These are phyloP conservation scores for Orycteropus afer DNA, from an alignment of 2,113 vertebrate species.

Conservation along the genomic window DNA sequence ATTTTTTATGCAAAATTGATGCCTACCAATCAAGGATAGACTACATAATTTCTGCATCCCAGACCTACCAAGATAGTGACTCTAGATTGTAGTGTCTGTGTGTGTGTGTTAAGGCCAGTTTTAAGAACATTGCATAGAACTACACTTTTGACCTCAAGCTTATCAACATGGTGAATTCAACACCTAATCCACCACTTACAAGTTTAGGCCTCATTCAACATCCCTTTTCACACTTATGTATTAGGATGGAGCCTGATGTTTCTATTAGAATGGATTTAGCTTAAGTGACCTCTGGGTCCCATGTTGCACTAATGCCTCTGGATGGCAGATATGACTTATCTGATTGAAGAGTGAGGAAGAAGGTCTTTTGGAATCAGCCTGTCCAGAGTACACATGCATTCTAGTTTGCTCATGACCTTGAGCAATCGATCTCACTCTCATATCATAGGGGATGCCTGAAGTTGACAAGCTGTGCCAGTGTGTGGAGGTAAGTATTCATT, in stretches of 20 bases:
- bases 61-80: background rate
- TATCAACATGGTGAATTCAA: background rate
- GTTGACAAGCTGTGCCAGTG: background rate
- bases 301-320: background rate
- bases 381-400: background rate
- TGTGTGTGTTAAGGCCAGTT: background rate
- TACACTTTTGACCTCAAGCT: background rate
- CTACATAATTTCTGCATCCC: background rate
- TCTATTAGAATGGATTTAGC: background rate
- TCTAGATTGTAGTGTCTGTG: background rate
- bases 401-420: background rate
- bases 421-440: no score
- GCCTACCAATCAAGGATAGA: background rate
- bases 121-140: slow-evolving; percentile 4
- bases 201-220: background rate
- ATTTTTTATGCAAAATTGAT: background rate
- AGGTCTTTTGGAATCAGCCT: background rate
- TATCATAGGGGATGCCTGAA: background rate
- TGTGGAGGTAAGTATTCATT: background rate
- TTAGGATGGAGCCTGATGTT: background rate
- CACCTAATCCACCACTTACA: background rate
- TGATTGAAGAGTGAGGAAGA: background rate
- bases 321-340: background rate
- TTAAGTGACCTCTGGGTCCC: background rate
- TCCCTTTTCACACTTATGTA: background rate